phyloP scores from a whole-genome alignment of 30 jellyfish, hydroid and myxozoan species.

The Mastigias papua region DNA sequence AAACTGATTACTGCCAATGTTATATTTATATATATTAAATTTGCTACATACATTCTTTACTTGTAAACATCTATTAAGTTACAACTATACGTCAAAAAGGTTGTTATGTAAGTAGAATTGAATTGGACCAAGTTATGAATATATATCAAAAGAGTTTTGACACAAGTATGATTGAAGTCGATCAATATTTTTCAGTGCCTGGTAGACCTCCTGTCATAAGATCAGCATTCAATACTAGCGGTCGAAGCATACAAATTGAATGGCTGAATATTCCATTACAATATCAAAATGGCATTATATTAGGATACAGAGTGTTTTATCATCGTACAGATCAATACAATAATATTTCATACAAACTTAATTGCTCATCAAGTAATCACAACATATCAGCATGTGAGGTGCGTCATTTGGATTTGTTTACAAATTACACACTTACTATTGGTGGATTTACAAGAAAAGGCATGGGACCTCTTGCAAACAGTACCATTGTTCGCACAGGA shows the following conservation, averaged over 20 bases:
- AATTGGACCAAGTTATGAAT: too few species aligned
- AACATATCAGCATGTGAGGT: slow-evolving; percentile 25
- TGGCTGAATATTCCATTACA: slow-evolving; percentile 47
- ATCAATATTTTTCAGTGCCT: slow-evolving; percentile 54
- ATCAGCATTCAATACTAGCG: slow-evolving; percentile 67
- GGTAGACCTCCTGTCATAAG: slow-evolving; percentile 33
- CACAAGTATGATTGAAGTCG: too few species aligned
- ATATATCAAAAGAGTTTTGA: too few species aligned
- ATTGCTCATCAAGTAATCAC: slow-evolving; percentile 11
- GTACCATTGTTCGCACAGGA: slow-evolving; percentile 53
- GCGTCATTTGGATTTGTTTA: slow-evolving; percentile 14
- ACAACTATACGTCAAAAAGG: too few species aligned
- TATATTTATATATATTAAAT: too few species aligned
- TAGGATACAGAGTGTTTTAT: slow-evolving; percentile 60
- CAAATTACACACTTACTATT: slow-evolving; percentile 57
- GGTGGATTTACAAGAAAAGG: slow-evolving; percentile 80
- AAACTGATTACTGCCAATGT: too few species aligned
- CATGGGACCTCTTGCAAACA: slow-evolving; percentile 33
- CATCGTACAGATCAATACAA: slow-evolving; percentile 23
- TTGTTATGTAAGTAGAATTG: too few species aligned
- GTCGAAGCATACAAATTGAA: slow-evolving; percentile 52
- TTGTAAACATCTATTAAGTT: too few species aligned
- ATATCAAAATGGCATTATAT: slow-evolving; percentile 49
- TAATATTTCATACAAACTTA: not conserved
- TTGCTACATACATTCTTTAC: too few species aligned